phyloP scores from a whole-genome alignment of 1,140 invertebrate genomes.

The Drosophila mayri region DNA sequence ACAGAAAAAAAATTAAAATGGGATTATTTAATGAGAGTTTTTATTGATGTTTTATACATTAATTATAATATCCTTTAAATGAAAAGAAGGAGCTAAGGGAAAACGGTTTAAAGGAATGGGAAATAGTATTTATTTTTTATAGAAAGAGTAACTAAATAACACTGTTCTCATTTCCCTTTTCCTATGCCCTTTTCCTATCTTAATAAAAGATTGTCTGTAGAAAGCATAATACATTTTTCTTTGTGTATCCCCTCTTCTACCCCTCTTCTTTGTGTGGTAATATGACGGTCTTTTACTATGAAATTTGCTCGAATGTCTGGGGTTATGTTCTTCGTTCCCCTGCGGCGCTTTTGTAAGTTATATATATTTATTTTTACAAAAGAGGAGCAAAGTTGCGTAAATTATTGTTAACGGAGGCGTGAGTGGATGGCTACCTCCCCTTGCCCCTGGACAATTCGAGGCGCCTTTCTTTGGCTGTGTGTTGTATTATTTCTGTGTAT shows the following conservation, averaged over 20 bases:
- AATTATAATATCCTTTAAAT: neutral
- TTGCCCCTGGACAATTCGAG: slow-evolving; percentile 17
- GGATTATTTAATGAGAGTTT: neutral
- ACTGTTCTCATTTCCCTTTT: neutral
- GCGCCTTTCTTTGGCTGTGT: slow-evolving; percentile 34
- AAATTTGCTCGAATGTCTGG: slow-evolving; percentile 59
- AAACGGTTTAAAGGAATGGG: neutral
- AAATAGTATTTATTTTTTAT: too few species aligned
- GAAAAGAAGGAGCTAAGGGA: neutral
- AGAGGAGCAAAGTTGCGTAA: slow-evolving; percentile 82
- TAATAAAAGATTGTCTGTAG: too few species aligned
- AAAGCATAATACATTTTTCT: neutral
- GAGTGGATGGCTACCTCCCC: slow-evolving; percentile 46
- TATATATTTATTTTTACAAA: slow-evolving; percentile 75
- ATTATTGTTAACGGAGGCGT: slow-evolving; percentile 81
- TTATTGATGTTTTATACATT: neutral
- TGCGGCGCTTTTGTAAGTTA: slow-evolving; percentile 74
- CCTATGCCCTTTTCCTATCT: too few species aligned
- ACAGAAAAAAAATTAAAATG: slow-evolving; percentile 4
- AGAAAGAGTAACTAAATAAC: too few species aligned
- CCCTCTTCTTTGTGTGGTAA: slow-evolving; percentile 42
- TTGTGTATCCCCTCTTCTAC: neutral
- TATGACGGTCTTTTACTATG: slow-evolving; percentile 80
- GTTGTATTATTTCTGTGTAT: slow-evolving; percentile 22
- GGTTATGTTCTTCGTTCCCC: slow-evolving; percentile 41